These are phyloP conservation scores for Spodoptera picta DNA, from an alignment of 2,888 invertebrate genomes.

Conservation along the genomic window DNA sequence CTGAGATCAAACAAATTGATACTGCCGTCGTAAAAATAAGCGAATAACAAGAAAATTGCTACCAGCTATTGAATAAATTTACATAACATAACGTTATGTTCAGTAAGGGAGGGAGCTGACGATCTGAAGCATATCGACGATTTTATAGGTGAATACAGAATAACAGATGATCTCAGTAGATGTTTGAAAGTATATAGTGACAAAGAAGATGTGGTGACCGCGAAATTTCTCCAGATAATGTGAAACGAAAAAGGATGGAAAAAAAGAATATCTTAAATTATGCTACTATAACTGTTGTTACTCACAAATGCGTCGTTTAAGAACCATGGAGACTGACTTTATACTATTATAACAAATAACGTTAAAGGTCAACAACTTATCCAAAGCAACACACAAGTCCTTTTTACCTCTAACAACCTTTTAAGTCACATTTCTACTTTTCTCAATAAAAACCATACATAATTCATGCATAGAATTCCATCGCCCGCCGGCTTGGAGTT, in stretches of 20 bases:
- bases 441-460: conserved; percentile 31
- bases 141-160: not conserved
- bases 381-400: not conserved
- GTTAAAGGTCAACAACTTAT: too few relatives aligned
- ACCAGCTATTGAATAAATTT: conserved; percentile 57
- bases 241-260: too few relatives aligned
- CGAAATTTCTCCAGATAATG: too few relatives aligned
- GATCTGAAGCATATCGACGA: not conserved
- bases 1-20: conserved; percentile 46
- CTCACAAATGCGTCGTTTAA: too few relatives aligned
- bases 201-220: too few relatives aligned
- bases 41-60: conserved; percentile 44
- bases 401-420: not conserved
- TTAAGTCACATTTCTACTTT: too few relatives aligned
- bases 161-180: too few relatives aligned
- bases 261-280: too few relatives aligned
- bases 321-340: too few relatives aligned
- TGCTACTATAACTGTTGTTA: too few relatives aligned
- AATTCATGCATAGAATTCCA: conserved; percentile 45
- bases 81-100: conserved; percentile 30
- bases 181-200: too few relatives aligned
- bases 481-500: conserved; percentile 11
- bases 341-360: too few relatives aligned
- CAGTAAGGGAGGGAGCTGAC: conserved; percentile 4
- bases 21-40: conserved; percentile 46